Evolutionary conservation across 1,140 invertebrate species (phyloP), one percentile per base, ranked within the genome.

Genomic region (Panulirus ornatus): DNA sequence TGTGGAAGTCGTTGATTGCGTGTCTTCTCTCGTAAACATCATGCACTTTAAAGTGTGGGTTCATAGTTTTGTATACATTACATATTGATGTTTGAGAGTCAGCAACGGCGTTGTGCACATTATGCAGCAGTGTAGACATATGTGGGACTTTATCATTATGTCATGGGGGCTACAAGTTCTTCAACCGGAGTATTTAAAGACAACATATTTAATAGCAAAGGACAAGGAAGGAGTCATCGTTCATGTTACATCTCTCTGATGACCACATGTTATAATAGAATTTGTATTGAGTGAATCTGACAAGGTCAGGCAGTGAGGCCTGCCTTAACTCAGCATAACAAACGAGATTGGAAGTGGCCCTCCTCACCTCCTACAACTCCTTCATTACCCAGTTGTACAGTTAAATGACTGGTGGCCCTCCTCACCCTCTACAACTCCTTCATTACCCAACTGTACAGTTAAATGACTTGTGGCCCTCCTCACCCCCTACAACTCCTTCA

Each of bases 221-320:
- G 63, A 70, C 63, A 70, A 70, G 22, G 63, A 22, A 30, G n/a
- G n/a, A n/a, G n/a, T 70, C 63, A 70, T 70, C 63, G 34, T 8
- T 22, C 63, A 70, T 70, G 63, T 70, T 3, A 22, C 63, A 30
- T 70, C 63, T 70, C 63, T 70, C 63, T 22, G 63, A 70, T n/a
- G n/a, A n/a, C 63, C 63, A 70, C 63, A 70, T 8, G 34, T 22
- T 58, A 30, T 70, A 22, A 70, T 70, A 70, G 34, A 70, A 70
- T 22, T 70, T 70, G 63, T 70, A 27, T 70, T 70, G 5, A 27
- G 63, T 8, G n/a, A n/a, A n/a, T n/a, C 63, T 8, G n/a, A 70
- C 5, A 22, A 70, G 22, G 63, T 70, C 63, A 70, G 63, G 63
- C 63, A 70, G 34, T 5, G 63, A 5, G 5, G 63, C 22, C 22